Evolutionary conservation across 2,888 invertebrate genomes (phyloP).

Genomic region (Rhamnusium bicolor): DNA sequence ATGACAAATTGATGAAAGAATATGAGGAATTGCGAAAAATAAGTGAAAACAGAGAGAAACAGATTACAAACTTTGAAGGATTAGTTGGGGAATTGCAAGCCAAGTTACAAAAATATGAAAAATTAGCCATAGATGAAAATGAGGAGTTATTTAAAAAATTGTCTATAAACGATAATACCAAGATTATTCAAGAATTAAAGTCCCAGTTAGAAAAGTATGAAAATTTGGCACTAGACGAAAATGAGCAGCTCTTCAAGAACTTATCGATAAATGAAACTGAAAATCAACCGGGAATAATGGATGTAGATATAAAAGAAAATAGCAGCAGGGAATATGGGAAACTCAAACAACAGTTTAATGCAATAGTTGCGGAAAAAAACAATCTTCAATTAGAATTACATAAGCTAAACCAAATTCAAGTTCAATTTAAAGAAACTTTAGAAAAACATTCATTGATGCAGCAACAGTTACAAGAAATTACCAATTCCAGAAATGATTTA

Average conservation of each 20-base stretch:
- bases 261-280: slow-evolving; percentile 24
- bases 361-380: slow-evolving; percentile 32
- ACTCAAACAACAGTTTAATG: slow-evolving; percentile 30
- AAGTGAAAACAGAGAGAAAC: slow-evolving; percentile 37
- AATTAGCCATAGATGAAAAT: slow-evolving; percentile 37
- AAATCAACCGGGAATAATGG: slow-evolving; percentile 23
- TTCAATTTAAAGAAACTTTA: slow-evolving; percentile 53
- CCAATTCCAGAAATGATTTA: slow-evolving; percentile 79
- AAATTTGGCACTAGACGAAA: slow-evolving; percentile 12
- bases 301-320: slow-evolving; percentile 41
- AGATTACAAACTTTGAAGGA: slow-evolving; percentile 39
- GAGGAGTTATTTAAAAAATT: slow-evolving; percentile 30
- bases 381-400: slow-evolving; percentile 40
- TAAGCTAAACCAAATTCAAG: slow-evolving; percentile 39
- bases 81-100: slow-evolving; percentile 39
- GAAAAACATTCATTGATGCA: slow-evolving; percentile 52
- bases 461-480: slow-evolving; percentile 66
- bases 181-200: slow-evolving; percentile 23
- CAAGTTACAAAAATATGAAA: slow-evolving; percentile 52
- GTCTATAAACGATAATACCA: slow-evolving; percentile 13
- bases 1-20: slow-evolving; percentile 38
- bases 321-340: slow-evolving; percentile 22
- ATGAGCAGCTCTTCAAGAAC: slow-evolving; percentile 15
- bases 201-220: slow-evolving; percentile 8
- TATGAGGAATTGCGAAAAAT: slow-evolving; percentile 44